phyloP scores from a whole-genome alignment of 2,888 invertebrate species.

The Lycia hirtaria region DNA sequence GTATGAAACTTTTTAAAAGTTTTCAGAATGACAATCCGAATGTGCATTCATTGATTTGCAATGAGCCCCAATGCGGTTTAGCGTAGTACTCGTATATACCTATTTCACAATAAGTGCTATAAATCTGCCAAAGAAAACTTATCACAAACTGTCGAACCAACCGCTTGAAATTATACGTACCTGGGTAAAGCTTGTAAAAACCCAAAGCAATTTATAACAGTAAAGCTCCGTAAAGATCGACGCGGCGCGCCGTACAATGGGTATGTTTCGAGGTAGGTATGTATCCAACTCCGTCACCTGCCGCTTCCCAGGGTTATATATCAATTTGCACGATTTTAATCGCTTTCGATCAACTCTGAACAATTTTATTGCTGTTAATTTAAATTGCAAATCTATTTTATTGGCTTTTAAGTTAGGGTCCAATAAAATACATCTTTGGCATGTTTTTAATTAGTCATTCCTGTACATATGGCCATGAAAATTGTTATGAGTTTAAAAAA shows the following conservation, averaged over 20 bases:
- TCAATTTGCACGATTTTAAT: conserved; percentile 74
- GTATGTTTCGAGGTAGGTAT: conserved; percentile 13
- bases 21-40: too few species aligned
- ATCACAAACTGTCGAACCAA: conserved; percentile 7
- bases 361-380: conserved; percentile 51
- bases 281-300: conserved; percentile 58
- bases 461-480: too few species aligned
- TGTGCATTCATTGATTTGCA: neutral
- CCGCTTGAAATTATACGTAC: conserved; percentile 16
- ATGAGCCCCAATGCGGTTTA: neutral
- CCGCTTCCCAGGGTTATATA: conserved; percentile 64
- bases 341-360: conserved; percentile 60
- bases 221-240: conserved; percentile 29
- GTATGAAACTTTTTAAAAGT: too few species aligned
- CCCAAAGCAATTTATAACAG: conserved; percentile 36
- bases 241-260: conserved; percentile 27
- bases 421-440: conserved; percentile 15
- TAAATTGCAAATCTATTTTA: conserved; percentile 47
- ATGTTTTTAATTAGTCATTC: neutral
- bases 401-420: conserved; percentile 20
- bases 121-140: conserved; percentile 14
- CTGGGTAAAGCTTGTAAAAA: conserved; percentile 32
- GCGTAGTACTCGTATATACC: neutral
- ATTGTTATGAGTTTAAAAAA: too few species aligned
- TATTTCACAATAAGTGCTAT: neutral